These are phyloP conservation scores for Oxytorus armatus DNA, from an alignment of 2,888 invertebrate genomes.

Conservation along the genomic window DNA sequence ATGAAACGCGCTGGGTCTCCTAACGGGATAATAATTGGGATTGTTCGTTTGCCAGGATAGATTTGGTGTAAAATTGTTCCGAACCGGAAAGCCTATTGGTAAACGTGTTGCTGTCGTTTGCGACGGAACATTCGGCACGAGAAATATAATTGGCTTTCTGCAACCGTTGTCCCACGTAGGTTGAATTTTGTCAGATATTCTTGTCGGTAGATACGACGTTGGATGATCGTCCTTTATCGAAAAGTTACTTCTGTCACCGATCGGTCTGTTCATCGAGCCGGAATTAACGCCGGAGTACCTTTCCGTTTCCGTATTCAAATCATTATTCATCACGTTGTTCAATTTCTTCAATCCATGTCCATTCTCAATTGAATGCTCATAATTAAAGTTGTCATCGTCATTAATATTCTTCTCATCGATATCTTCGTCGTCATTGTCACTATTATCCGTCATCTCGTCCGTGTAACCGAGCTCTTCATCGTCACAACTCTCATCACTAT, in stretches of 20 bases:
- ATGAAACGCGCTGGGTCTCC: not conserved
- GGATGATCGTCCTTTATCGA: not conserved
- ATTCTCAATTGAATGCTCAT: not conserved
- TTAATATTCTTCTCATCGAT: conserved; percentile 2
- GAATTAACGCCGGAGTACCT: too few relatives aligned
- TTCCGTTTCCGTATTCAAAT: too few relatives aligned
- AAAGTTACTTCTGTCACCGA: too few relatives aligned
- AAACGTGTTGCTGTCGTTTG: too few relatives aligned
- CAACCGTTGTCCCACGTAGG: conserved; percentile 27
- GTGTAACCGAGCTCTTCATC: not conserved
- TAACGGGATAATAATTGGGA: not conserved
- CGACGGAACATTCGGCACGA: conserved; percentile 41
- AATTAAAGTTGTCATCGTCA: not conserved
- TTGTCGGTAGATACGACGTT: too few relatives aligned
- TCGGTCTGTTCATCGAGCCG: too few relatives aligned
- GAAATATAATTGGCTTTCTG: conserved; percentile 57
- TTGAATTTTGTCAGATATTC: not conserved
- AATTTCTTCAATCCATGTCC: not conserved
- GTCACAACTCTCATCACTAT: not conserved
- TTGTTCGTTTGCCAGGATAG: not conserved
- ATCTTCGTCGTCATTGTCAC: conserved; percentile 12
- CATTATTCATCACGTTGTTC: not conserved
- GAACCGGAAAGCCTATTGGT: not conserved
- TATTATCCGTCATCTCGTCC: not conserved
- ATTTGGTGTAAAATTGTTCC: not conserved